Evolutionary conservation across 2,797 vertebrate genomes (phyloP).

Genomic region (Luscinia luscinia): DNA sequence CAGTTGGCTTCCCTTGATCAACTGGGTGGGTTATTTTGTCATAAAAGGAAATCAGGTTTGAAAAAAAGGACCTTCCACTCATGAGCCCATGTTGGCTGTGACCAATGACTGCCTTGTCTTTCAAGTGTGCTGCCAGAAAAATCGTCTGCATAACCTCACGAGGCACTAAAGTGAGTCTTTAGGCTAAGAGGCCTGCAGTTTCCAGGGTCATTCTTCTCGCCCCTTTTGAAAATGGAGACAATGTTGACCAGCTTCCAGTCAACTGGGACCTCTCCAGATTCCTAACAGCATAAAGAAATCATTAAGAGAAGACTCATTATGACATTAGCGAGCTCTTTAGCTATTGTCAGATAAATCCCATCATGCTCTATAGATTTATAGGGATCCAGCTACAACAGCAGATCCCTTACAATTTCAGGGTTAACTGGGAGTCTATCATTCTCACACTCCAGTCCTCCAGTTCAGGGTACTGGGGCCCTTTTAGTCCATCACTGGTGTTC

Average conservation of each 20-base stretch:
- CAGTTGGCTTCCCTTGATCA: neutral
- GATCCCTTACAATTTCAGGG: neutral
- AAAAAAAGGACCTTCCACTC: neutral
- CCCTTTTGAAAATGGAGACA: neutral
- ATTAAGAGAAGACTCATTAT: neutral
- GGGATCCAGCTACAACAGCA: neutral
- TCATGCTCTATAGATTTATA: neutral
- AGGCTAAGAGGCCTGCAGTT: neutral
- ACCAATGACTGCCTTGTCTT: neutral
- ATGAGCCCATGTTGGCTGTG: accelerated
- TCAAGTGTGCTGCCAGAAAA: neutral
- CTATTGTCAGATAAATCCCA: neutral
- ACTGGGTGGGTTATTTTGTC: neutral
- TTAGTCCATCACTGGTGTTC: no score
- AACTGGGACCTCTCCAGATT: neutral
- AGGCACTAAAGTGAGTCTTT: neutral
- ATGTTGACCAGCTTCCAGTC: neutral
- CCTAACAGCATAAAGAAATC: neutral
- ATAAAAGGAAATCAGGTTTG: neutral
- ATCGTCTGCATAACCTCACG: neutral
- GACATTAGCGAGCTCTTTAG: neutral
- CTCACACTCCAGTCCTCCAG: neutral
- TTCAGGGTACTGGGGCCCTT: neutral
- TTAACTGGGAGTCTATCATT: neutral
- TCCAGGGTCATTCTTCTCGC: neutral